Evolutionary conservation across 2,797 vertebrate species (phyloP).

Genomic region (Glossophaga mutica): DNA sequence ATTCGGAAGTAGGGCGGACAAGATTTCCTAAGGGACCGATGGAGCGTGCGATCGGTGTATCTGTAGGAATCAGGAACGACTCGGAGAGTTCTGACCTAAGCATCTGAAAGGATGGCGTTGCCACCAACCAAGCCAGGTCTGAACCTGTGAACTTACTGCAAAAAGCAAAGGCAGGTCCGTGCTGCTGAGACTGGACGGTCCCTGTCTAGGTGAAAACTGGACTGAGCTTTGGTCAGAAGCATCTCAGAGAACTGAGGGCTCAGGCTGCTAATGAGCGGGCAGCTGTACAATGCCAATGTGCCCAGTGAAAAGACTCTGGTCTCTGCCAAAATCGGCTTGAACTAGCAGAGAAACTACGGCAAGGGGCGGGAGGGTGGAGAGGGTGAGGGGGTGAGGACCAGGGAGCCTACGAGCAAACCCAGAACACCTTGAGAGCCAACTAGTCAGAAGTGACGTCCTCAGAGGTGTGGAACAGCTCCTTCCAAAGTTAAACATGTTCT

Average conservation of each 20-base stretch:
- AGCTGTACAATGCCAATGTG: constrained; percentile 54
- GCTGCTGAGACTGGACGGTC: not conserved
- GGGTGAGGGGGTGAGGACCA: not conserved
- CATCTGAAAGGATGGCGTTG: not conserved
- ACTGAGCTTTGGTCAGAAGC: constrained; percentile 72
- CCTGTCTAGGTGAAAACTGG: not conserved
- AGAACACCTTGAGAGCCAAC: not conserved
- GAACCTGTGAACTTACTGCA: not conserved
- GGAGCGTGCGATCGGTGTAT: not conserved
- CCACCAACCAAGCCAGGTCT: not conserved
- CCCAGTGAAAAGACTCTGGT: constrained; percentile 74
- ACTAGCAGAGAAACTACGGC: constrained; percentile 54
- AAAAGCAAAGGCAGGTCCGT: constrained; percentile 20
- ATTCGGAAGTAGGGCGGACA: not conserved
- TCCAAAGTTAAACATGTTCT: constrained; percentile 12
- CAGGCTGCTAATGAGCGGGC: constrained; percentile 77
- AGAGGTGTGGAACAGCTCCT: not conserved
- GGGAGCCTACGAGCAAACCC: not conserved
- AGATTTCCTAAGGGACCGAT: not conserved
- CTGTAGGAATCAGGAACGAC: not conserved
- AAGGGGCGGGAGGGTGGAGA: not conserved
- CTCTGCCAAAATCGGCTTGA: constrained; percentile 73
- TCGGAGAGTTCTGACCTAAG: not conserved
- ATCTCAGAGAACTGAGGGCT: constrained; percentile 78
- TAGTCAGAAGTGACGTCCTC: not conserved